These are phyloP conservation scores for Cataglyphis cursor DNA, from an alignment of 2,888 invertebrate species.

Conservation along the genomic window DNA sequence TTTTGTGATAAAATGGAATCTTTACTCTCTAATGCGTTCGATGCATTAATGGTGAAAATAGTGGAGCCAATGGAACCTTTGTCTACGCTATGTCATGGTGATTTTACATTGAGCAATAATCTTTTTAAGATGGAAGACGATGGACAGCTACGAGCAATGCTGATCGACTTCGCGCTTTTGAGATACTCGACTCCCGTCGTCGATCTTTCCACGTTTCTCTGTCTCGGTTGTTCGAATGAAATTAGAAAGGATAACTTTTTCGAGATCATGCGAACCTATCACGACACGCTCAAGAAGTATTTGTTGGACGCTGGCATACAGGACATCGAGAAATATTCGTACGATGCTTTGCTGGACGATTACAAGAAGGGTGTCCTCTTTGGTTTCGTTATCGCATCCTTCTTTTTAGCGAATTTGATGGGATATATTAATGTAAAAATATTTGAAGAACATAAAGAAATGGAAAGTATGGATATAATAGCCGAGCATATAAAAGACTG, in stretches of 20 bases:
- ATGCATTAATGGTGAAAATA: conserved; percentile 64
- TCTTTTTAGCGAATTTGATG: conserved; percentile 70
- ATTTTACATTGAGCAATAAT: conserved; percentile 80
- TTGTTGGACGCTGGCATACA: conserved; percentile 71
- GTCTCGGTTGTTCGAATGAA: conserved; percentile 68
- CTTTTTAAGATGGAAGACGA: conserved; percentile 70
- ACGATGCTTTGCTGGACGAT: conserved; percentile 76
- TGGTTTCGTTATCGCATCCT: conserved; percentile 77
- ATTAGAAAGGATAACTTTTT: conserved; percentile 65
- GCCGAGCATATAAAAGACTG: not conserved
- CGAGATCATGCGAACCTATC: conserved; percentile 76
- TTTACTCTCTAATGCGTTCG: not conserved
- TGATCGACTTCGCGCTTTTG: conserved; percentile 80
- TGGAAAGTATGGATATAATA: not conserved
- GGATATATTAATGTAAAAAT: rapidly evolving
- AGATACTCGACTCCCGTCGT: conserved; percentile 79
- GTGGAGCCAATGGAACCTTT: conserved; percentile 77
- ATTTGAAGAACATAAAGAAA: rapidly evolving
- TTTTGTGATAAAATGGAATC: conserved; percentile 76
- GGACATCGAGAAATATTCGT: conserved; percentile 75
- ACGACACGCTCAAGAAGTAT: conserved; percentile 71
- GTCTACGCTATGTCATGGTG: conserved; percentile 82
- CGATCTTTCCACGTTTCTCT: conserved; percentile 81
- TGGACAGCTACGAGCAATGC: conserved; percentile 59
- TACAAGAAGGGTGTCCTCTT: conserved; percentile 75